These are phyloP conservation scores for Pinctada fucata DNA, from an alignment of 2,888 invertebrate species.

Conservation along the genomic window DNA sequence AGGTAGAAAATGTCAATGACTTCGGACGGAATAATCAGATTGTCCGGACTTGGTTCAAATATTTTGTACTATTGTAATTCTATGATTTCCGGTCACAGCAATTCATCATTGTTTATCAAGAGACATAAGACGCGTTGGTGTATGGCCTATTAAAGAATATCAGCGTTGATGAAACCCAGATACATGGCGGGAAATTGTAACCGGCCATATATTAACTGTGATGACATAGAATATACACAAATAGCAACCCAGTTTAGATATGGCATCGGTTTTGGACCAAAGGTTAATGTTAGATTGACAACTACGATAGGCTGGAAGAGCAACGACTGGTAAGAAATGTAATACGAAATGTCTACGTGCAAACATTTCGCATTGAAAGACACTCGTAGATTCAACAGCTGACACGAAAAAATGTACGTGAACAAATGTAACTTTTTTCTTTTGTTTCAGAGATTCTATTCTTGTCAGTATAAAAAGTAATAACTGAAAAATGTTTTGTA, in stretches of 20 bases:
- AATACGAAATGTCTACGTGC: neutral
- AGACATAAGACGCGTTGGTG: neutral
- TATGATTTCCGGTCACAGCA: too few relatives aligned
- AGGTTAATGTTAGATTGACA: slow-evolving; percentile 1
- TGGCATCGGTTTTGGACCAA: neutral
- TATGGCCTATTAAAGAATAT: neutral
- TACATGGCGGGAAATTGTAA: neutral
- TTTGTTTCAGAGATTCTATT: too few relatives aligned
- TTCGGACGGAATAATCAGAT: too few relatives aligned
- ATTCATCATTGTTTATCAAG: neutral
- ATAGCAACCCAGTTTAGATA: neutral
- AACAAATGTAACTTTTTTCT: too few relatives aligned
- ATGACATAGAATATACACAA: neutral
- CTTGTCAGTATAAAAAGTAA: too few relatives aligned
- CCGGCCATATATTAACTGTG: neutral
- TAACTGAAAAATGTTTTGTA: too few relatives aligned
- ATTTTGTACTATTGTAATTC: too few relatives aligned
- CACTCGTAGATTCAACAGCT: neutral
- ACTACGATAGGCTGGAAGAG: neutral
- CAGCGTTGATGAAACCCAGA: neutral
- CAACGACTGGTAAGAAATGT: neutral
- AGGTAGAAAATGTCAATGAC: too few relatives aligned
- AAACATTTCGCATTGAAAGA: neutral
- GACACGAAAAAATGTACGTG: neutral
- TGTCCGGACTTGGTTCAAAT: too few relatives aligned